phyloP scores from a whole-genome alignment of 2,113 vertebrate genomes.

The Pterophyllum scalare region DNA sequence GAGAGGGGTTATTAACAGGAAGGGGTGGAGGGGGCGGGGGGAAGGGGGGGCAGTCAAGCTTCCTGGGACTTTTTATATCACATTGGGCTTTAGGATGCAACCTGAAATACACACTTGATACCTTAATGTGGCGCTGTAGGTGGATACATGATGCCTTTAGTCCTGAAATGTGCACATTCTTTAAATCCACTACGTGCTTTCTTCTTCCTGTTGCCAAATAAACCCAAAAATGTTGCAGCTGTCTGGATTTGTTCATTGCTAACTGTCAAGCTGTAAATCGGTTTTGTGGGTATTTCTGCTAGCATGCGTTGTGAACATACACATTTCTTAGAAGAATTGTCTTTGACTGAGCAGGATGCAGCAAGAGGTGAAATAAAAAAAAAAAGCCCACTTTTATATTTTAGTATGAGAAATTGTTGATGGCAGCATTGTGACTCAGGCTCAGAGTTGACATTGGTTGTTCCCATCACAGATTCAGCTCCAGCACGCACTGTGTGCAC shows the following conservation, averaged over 20 bases:
- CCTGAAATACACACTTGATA: slow-evolving; percentile 1
- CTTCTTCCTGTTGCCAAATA: not conserved
- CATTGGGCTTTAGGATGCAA: slow-evolving; percentile 7
- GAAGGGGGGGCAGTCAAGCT: slow-evolving; percentile 1
- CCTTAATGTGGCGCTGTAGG: not conserved
- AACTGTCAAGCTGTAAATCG: not conserved
- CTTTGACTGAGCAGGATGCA: not conserved
- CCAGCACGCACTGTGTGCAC: not conserved
- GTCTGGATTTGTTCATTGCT: not conserved
- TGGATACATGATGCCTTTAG: not conserved
- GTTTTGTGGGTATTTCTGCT: not conserved
- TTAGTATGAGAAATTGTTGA: slow-evolving; percentile 5
- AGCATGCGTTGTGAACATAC: not conserved
- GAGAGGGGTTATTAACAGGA: slow-evolving; percentile 13
- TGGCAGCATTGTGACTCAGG: slow-evolving; percentile 4
- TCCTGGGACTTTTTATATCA: slow-evolving; percentile 17
- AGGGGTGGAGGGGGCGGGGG: not conserved
- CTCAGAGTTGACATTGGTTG: slow-evolving; percentile 27
- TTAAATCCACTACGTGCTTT: not conserved
- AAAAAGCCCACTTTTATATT: slow-evolving; percentile 18
- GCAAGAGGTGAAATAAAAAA: not conserved
- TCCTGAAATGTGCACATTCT: not conserved
- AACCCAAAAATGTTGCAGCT: slow-evolving; percentile 9
- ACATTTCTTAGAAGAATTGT: not conserved
- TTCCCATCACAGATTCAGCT: slow-evolving; percentile 16